Conservation (phyloP, 2,797 vertebrate species). For the Gila robusta region DNA sequence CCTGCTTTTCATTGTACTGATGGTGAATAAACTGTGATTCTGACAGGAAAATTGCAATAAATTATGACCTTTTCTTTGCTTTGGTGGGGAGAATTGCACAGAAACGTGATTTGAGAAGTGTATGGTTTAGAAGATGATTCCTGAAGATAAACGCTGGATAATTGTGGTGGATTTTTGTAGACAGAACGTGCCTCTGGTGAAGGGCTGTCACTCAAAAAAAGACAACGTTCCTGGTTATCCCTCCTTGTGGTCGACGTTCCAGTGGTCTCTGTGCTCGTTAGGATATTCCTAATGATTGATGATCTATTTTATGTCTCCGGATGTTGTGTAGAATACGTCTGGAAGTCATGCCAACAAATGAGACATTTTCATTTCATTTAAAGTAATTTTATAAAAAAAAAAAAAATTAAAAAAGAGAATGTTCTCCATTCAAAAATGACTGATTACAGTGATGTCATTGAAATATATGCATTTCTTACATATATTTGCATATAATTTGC, state of each 20-base stretch:
- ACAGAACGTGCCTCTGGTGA: conserved; percentile 70
- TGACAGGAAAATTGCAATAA: conserved; percentile 50
- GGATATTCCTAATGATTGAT: conserved; percentile 73
- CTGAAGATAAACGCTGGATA: conserved; percentile 32
- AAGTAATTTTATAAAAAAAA: too few species aligned
- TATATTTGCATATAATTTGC: not conserved
- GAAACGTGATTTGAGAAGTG: conserved; percentile 35
- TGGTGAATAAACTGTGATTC: conserved; percentile 22
- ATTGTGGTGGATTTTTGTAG: conserved; percentile 69
- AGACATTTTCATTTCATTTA: not conserved
- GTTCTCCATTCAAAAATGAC: not conserved
- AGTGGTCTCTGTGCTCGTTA: conserved; percentile 25
- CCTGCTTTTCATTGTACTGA: conserved; percentile 32
- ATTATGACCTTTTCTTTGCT: conserved; percentile 25
- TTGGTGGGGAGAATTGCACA: conserved; percentile 4
- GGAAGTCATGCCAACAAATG: not conserved
- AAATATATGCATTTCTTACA: not conserved
- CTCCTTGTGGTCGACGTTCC: not conserved
- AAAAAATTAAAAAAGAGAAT: too few species aligned
- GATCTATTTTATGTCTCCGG: conserved; percentile 65
- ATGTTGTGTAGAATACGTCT: conserved; percentile 62
- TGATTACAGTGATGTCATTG: not conserved
- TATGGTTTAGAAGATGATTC: conserved; percentile 29
- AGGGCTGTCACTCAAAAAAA: conserved; percentile 1
- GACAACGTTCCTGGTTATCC: not conserved